Conservation (phyloP, 2,888 invertebrate genomes). For the Lacanobia oleracea region DNA sequence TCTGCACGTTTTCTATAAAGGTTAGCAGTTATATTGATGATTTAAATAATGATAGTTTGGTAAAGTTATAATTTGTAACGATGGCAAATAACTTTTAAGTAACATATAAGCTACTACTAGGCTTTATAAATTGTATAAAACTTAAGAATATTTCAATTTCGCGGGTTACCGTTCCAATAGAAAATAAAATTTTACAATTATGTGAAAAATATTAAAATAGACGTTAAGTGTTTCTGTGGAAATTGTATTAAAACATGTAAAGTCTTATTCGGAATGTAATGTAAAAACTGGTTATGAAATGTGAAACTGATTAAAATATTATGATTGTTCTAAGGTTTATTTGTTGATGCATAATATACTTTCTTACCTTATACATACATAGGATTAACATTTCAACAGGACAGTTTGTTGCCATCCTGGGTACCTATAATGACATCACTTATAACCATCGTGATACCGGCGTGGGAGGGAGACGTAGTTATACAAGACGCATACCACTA, state of each 20-base stretch:
- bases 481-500: too few species aligned
- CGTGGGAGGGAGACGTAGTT: too few species aligned
- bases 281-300: slow-evolving; percentile 6
- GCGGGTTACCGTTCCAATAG: background rate
- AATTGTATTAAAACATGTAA: slow-evolving; percentile 2
- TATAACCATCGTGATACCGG: too few species aligned
- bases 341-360: background rate
- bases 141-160: background rate
- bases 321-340: background rate
- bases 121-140: background rate
- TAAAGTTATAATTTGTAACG: background rate
- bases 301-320: background rate
- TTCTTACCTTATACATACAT: too few species aligned
- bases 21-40: too few species aligned
- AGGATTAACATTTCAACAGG: too few species aligned
- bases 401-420: too few species aligned
- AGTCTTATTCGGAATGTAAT: background rate
- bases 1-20: too few species aligned
- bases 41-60: too few species aligned
- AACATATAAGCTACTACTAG: background rate
- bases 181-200: background rate
- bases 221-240: slow-evolving; percentile 15
- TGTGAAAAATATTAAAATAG: background rate
- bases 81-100: background rate
- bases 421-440: too few species aligned